Evolutionary conservation across 2,797 vertebrate species (phyloP), one percentile per base, ranked within the genome.

Genomic region (Pseudopleuronectes americanus): DNA sequence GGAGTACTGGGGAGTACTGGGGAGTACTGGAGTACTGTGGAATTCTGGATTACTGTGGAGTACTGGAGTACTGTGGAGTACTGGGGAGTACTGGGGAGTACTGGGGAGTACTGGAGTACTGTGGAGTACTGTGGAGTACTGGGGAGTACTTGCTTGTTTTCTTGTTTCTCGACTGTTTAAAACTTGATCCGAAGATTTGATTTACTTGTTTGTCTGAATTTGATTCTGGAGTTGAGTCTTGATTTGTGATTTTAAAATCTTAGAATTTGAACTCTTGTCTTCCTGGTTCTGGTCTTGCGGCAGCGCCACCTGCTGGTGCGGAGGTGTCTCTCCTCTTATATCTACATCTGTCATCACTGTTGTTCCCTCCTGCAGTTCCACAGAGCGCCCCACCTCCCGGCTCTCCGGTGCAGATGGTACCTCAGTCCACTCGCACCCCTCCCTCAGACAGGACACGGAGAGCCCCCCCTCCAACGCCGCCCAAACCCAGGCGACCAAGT

Each of bases 401-500:
- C 64, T 92, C 93, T 79, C 92, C 91, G 69, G 94, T 94, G 86
- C 93, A 93, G 90, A 74, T 94, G 84, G 86, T 93, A 77, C 95
- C 96, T 87, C 94, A 94, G 92, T 89, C 94, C 74, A 83, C 90
- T 72, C 77, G 72, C 85, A 94, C 94, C 76, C 92, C 95, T 0
- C 92, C 95, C 78, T 63, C 93, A 81, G 94, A 95, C 88, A 95
- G 93, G 93, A 91, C 90, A 68, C 88, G 91, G 94, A 95, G 92
- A 94, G 90, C 89, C 84, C 93, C 90, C 33, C 95, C 94, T 90
- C 88, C 89, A 82, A 95, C 95, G 8, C 95, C 95, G 38, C 96
- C 95, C 81, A 96, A 96, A 95, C 94, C 95, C 88, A 92, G 93
- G 53, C 93, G 94, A 94, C 94, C 95, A 96, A 96, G 96, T 96